Conservation (phyloP, 2,888 invertebrate species). For the Eupithecia centaureata region DNA sequence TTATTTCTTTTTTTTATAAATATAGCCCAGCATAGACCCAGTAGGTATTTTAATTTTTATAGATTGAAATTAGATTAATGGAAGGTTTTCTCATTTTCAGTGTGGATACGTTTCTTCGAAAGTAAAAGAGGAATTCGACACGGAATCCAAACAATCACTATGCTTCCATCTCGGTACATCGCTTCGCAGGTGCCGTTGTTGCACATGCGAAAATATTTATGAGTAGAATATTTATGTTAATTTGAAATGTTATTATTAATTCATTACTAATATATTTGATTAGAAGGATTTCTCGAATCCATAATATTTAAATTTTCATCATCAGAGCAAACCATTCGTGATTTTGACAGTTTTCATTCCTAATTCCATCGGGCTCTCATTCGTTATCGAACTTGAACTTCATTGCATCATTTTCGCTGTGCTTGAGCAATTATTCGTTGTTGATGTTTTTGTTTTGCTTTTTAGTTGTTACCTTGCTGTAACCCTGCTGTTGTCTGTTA, state of each 20-base stretch:
- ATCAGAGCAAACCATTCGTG: too few relatives aligned
- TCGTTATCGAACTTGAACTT: too few relatives aligned
- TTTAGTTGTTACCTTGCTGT: too few relatives aligned
- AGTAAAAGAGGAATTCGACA: conserved; percentile 38
- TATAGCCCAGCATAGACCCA: neutral
- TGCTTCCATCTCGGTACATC: conserved; percentile 57
- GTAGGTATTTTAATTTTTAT: too few relatives aligned
- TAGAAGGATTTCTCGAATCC: neutral
- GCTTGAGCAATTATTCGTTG: too few relatives aligned
- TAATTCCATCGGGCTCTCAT: too few relatives aligned
- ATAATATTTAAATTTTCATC: neutral
- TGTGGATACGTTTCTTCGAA: conserved; percentile 58
- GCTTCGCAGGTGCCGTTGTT: conserved; percentile 62
- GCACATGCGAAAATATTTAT: conserved; percentile 53
- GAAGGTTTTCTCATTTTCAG: conserved; percentile 47
- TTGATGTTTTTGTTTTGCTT: too few relatives aligned
- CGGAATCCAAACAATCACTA: conserved; percentile 51
- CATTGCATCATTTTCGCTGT: too few relatives aligned
- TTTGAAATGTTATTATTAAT: neutral
- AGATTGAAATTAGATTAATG: too few relatives aligned
- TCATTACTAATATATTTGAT: neutral
- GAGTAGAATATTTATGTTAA: conserved; percentile 37
- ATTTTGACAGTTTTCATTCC: too few relatives aligned
- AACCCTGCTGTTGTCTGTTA: too few relatives aligned
- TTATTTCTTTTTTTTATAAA: too few relatives aligned